Conservation (phyloP, 92 coral and sea anemone species). For the Porites evermanni region DNA sequence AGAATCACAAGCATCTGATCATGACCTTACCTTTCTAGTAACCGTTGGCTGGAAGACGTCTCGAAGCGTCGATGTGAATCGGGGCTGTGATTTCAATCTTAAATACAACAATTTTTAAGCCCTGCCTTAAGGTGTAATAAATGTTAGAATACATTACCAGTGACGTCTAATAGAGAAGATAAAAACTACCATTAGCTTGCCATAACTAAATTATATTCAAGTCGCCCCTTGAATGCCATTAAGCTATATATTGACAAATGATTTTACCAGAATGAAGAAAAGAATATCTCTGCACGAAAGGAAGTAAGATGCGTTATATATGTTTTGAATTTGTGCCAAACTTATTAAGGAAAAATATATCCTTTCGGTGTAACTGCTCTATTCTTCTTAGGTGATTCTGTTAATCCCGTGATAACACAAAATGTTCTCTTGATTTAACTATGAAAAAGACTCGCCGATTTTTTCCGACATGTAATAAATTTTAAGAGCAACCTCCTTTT, state of each 20-base stretch:
- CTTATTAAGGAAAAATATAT: background rate
- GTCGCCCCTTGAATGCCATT: background rate
- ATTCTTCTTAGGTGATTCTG: background rate
- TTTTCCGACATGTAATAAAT: no score
- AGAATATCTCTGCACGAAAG: background rate
- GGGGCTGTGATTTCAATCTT: background rate
- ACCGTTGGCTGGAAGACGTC: background rate
- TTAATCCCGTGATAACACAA: background rate
- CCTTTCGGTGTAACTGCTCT: background rate
- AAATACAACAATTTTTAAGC: background rate
- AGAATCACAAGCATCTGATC: background rate
- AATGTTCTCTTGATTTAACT: background rate
- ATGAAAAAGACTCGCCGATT: background rate
- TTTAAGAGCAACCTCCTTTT: no score
- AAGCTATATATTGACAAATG: background rate
- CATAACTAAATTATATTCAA: constrained; percentile 21
- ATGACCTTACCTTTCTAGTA: background rate
- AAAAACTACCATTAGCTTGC: constrained; percentile 19
- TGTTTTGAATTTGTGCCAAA: background rate
- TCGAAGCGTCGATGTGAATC: background rate
- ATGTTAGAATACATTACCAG: constrained; percentile 26
- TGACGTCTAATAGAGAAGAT: constrained; percentile 28
- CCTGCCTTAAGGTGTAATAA: constrained; percentile 2
- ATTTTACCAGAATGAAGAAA: background rate
- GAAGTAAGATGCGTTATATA: no score